Evolutionary conservation across 1,140 invertebrate genomes (phyloP), one percentile per base, ranked within the genome.

Genomic region (Aphelenchoides besseyi): DNA sequence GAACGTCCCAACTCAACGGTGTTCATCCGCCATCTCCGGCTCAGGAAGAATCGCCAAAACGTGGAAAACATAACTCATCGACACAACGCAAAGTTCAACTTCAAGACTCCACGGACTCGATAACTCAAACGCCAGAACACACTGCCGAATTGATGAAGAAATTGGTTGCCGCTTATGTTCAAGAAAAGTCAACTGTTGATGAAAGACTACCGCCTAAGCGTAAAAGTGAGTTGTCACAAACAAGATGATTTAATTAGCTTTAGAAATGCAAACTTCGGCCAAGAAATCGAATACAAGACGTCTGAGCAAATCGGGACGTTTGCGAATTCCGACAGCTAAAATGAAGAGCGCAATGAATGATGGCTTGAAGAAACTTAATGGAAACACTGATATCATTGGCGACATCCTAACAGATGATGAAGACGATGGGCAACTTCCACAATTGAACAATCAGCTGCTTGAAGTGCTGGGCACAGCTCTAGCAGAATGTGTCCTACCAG

Each of bases 161-260:
- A 2, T 8, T 66, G 23, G 63, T 66, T 37, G 30, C 8, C 16
- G 63, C 63, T 37, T 66, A 66, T 33, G 30, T 37, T 2, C 28
- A 66, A n/a, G 63, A 66, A 53, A 29, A 66, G 32, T 26, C 63
- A 53, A 66, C 30, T 53, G 32, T 35, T 1, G 36, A 29, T 1
- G 30, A 53, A 33, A 37, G 36, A 8, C 12, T 26, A 8, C 16
- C 16, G 63, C 36, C 36, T 1, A 36, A 33, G 0, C 30, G 30
- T 2, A 37, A 16, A 30, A 66, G 26, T 18, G 36, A 29, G 32
- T 32, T 16, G 16, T 16, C 30, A n/a, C n/a, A n/a, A n/a, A n/a
- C n/a, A n/a, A n/a, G n/a, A n/a, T n/a, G n/a, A n/a, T n/a, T n/a
- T n/a, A n/a, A n/a, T n/a, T n/a, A n/a, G 2, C 2, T n/a, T 12